phyloP scores from a whole-genome alignment of 2,888 invertebrate species.

The Lasioglossum villosulum region DNA sequence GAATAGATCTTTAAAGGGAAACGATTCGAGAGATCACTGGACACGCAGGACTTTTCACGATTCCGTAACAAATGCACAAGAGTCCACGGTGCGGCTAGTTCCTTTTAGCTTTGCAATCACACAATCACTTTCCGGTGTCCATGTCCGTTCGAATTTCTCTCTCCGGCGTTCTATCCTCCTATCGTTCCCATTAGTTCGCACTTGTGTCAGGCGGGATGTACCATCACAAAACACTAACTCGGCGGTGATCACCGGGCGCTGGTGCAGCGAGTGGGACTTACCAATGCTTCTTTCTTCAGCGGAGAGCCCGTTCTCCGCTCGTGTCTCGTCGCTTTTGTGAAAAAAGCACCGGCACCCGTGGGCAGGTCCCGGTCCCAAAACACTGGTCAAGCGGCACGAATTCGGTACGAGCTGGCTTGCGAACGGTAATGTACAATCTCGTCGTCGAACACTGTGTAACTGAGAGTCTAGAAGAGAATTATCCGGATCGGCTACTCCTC shows the following conservation, averaged over 20 bases:
- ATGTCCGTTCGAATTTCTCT: slow-evolving; percentile 10
- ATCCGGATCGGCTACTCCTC: slow-evolving; percentile 70
- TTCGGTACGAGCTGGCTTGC: slow-evolving; percentile 16
- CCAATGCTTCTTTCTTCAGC: slow-evolving; percentile 56
- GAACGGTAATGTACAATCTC: slow-evolving; percentile 2
- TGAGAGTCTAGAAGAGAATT: slow-evolving; percentile 19
- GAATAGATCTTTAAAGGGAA: background rate
- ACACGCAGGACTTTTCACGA: slow-evolving; percentile 36
- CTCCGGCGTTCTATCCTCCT: slow-evolving; percentile 12
- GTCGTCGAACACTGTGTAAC: slow-evolving; percentile 44
- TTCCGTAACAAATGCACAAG: slow-evolving; percentile 39
- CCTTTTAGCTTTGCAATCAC: slow-evolving; percentile 55
- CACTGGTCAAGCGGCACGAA: slow-evolving; percentile 27
- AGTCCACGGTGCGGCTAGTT: slow-evolving; percentile 51
- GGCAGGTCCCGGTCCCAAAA: slow-evolving; percentile 31
- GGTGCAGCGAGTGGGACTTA: slow-evolving; percentile 57
- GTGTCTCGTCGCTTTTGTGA: slow-evolving; percentile 1
- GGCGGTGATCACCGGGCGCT: slow-evolving; percentile 27
- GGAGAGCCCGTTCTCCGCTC: slow-evolving; percentile 2
- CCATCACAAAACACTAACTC: slow-evolving; percentile 64
- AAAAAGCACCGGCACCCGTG: slow-evolving; percentile 46
- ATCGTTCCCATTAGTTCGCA: slow-evolving; percentile 39
- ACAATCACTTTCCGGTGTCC: slow-evolving; percentile 56
- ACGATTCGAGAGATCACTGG: slow-evolving; percentile 26
- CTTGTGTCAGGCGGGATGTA: slow-evolving; percentile 43